These are phyloP conservation scores for Varanus salvator DNA, from an alignment of 2,113 vertebrate species.

Conservation along the genomic window DNA sequence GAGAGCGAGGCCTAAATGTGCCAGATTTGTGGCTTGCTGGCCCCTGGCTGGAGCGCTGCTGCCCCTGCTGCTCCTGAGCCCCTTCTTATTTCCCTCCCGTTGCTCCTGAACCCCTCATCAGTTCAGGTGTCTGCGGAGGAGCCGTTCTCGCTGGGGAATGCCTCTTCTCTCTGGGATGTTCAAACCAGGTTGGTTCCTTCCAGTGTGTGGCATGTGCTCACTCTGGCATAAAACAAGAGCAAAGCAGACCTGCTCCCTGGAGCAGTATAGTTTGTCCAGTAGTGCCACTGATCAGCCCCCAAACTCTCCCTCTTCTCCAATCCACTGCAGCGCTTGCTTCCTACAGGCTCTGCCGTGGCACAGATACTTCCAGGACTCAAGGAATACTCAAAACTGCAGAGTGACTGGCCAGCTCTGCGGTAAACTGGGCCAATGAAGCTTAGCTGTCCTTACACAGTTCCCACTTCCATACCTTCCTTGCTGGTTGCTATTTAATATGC, in stretches of 20 bases:
- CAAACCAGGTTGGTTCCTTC: neutral
- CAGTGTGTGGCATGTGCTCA: too few species aligned
- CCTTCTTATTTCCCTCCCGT: neutral
- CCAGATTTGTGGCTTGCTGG: neutral
- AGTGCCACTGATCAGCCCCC: too few species aligned
- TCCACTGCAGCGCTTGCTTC: too few species aligned
- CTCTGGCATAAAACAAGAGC: too few species aligned
- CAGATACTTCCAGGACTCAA: neutral
- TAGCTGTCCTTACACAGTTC: neutral
- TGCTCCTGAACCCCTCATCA: conserved; percentile 2
- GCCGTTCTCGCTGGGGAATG: neutral
- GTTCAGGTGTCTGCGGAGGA: neutral
- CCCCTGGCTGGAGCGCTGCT: neutral
- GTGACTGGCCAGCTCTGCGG: neutral
- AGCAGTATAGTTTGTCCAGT: too few species aligned
- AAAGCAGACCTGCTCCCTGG: too few species aligned
- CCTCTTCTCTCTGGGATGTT: neutral
- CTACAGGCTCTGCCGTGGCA: too few species aligned
- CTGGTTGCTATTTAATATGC: neutral
- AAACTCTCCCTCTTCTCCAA: too few species aligned
- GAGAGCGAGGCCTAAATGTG: neutral
- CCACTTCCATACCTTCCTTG: neutral
- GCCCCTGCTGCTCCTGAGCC: neutral
- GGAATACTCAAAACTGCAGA: neutral
- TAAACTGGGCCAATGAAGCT: neutral